phyloP scores from a whole-genome alignment of 2,113 vertebrate species.

The Propithecus coquereli region DNA sequence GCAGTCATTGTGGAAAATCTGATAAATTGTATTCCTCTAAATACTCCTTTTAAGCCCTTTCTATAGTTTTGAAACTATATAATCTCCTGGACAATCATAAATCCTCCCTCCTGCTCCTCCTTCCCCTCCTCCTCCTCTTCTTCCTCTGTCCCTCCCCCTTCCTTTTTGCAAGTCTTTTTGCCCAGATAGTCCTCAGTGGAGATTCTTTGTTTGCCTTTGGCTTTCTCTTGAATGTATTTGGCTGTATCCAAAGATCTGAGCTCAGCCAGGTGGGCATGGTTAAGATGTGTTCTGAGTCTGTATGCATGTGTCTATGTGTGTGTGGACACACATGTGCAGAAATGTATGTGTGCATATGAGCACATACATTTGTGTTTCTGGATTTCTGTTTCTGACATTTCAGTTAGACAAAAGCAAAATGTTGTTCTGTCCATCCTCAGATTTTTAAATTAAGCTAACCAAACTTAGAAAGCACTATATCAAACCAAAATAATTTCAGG shows the following conservation, averaged over 20 bases:
- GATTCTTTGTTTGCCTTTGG: background rate
- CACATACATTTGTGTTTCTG: background rate
- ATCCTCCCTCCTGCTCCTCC: background rate
- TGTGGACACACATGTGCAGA: fast-evolving
- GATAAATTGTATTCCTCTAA: background rate
- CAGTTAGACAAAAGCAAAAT: background rate
- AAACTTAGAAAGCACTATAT: slow-evolving; percentile 1
- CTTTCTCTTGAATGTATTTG: background rate
- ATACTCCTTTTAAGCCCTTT: background rate
- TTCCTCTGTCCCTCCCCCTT: background rate
- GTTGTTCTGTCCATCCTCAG: background rate
- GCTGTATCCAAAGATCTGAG: background rate
- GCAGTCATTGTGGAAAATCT: background rate
- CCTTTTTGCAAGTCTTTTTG: background rate
- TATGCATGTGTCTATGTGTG: background rate
- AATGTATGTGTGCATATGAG: background rate
- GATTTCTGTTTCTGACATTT: background rate
- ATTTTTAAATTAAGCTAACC: slow-evolving; percentile 14
- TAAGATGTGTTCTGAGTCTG: background rate
- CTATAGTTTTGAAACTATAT: background rate
- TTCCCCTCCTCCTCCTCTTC: background rate
- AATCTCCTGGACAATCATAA: background rate
- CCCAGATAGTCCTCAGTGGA: background rate
- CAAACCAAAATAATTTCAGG: background rate
- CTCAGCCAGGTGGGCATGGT: background rate